Base-by-base conservation (phyloP, 92 coral and sea anemone genomes). In the Plumapathes pennacea region DNA sequence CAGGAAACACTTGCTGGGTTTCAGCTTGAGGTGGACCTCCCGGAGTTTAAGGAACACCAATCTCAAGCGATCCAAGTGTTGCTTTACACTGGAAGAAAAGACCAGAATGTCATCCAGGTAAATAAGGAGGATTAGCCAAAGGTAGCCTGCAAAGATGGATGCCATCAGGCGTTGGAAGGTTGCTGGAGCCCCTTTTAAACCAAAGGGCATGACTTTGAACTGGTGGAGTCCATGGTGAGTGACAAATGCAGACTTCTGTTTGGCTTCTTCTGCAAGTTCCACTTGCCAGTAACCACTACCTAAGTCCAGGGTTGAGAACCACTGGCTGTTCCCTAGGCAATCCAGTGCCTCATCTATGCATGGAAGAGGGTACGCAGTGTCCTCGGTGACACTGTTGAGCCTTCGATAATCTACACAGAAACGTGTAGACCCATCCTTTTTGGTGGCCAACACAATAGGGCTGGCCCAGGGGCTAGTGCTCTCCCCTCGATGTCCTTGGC, bases 341-440 rank as follows among this genome's bases (percentile, higher is more conserved):
- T 75, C 69, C 14, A 75, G 49, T 53, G 66, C 50, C 37, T 76
- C 69, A 3, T 75, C 69, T 52, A 48, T 32, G 26, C 62, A 56
- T 6, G 76, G 76, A 13, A 76, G 20, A 20, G 70, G 83, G 56
- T 66, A 67, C 15, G 54, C 46, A 32, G 57, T 76, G 41, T 76
- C 58, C 15, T 36, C 54, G 38, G 76, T 76, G 23, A 66, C 69
- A 24, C 33, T 21, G 34, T 76, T 76, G 3, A 76, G 50, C 28
- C n/a, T 75, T 14, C 62, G 69, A 19, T 54, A 76, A 58, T 67
- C 83, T 10, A 65, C 55, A 57, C 82, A 66, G 28, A 28, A 75
- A 29, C 69, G 30, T 18, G 22, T 45, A 1, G 47, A n/a, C 13
- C 56, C 76, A 23, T 57, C 46, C 29, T 66, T 64, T 6, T 38